Base-by-base conservation (phyloP, 37 sponge, comb jelly and placozoan genomes). In the Tethya wilhelma region DNA sequence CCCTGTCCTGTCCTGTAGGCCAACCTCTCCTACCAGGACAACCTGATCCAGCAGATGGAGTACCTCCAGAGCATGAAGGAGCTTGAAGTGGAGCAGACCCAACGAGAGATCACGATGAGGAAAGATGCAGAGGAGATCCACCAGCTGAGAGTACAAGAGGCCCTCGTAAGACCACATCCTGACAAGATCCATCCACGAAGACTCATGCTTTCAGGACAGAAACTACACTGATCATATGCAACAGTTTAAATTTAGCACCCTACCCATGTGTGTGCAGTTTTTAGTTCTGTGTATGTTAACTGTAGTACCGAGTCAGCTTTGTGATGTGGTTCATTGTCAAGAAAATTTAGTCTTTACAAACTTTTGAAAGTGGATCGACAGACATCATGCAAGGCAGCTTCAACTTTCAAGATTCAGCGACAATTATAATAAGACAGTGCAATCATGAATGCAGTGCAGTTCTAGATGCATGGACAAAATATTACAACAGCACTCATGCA, bases 31-130 rank as follows among this genome's bases (percentile, higher is more conserved):
- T 87, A 93, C 73, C 90, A 90, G 66, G 49, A 64, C 0, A 73
- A 92, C 56, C 87, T 93, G 22, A 65, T 78, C 45, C 42, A 85
- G 40, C 96, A 96, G 49, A 86, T 92, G 80, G 73, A 84, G 12
- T 93, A 84, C 73, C 84, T 86, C 31, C 23, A 70, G 26, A 14
- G 19, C 28, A 33, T 69, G 55, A 83, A 66, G 23, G 42, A 81
- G 30, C 12, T 56, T 4, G 90, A 92, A 46, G 32, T 65, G 44
- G 45, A 85, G 42, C 74, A 83, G 41, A 42, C 39, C 20, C 43
- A 40, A n/a, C 46, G 68, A 36, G 96, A 96, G 75, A 39, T 96
- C 3, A 59, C 56, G 28, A 65, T 83, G 73, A 65, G 53, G 11
- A 57, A 89, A 56, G 84, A 82, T 17, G 90, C 70, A 28, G 94